Conservation (phyloP, 2,888 invertebrate species). For the Ceriagrion tenellum region DNA sequence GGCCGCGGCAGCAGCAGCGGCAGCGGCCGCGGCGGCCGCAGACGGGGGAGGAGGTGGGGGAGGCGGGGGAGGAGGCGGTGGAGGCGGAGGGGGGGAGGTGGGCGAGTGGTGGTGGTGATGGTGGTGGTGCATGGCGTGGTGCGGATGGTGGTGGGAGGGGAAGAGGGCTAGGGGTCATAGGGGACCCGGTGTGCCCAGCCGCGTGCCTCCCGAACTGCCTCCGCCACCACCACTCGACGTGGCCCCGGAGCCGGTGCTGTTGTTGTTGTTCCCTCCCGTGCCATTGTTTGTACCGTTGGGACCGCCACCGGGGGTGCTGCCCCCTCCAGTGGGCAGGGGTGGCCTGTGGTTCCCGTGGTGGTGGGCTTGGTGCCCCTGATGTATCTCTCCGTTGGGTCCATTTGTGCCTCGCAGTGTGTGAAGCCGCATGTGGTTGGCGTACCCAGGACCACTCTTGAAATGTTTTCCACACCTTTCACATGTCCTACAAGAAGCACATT, state of each 20-base stretch:
- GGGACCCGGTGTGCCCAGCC: slow-evolving; percentile 58
- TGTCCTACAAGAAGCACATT: background rate
- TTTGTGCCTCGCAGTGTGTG: slow-evolving; percentile 64
- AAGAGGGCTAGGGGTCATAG: slow-evolving; percentile 66
- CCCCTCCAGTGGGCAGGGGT: slow-evolving; percentile 32
- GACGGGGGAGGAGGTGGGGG: background rate
- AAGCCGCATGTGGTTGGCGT: slow-evolving; percentile 68
- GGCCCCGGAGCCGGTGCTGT: background rate
- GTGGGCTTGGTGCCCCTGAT: slow-evolving; percentile 47
- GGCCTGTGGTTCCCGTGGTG: slow-evolving; percentile 58
- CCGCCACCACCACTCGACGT: background rate
- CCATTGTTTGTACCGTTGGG: slow-evolving; percentile 62
- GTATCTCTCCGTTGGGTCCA: slow-evolving; percentile 52
- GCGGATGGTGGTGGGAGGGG: slow-evolving; percentile 65
- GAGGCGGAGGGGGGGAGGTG: slow-evolving; percentile 5
- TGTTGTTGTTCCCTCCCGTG: slow-evolving; percentile 8
- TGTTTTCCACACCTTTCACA: slow-evolving; percentile 68
- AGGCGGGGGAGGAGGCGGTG: background rate
- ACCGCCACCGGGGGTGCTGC: slow-evolving; percentile 57
- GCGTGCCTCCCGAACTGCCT: slow-evolving; percentile 13
- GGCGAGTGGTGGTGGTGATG: slow-evolving; percentile 48
- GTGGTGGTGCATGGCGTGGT: slow-evolving; percentile 63
- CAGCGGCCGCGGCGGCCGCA: background rate
- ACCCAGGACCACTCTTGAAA: slow-evolving; percentile 63
- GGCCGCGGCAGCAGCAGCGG: background rate